A percentile compares a stretch with the other conserved stretches of the same genome.
These are phyloP conservation scores for Typhlomys cinereus DNA, from an alignment of 2,113 vertebrate species.

Conservation along the genomic window DNA sequence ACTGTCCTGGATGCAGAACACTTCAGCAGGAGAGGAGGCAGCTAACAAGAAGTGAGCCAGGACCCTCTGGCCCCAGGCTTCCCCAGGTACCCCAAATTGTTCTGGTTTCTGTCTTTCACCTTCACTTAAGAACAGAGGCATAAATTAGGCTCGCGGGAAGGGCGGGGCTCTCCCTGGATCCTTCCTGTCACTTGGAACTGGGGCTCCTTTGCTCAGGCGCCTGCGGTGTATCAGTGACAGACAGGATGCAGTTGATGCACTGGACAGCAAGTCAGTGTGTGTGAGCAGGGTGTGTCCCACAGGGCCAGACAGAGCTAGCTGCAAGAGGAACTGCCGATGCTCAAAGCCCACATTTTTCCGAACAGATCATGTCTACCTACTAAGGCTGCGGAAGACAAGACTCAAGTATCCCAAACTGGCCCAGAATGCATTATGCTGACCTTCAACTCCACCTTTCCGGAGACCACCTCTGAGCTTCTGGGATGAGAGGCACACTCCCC, in stretches of 20 bases:
- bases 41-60: neutral
- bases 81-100: neutral
- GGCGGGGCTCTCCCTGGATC: no score
- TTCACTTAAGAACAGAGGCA: conserved; percentile 24
- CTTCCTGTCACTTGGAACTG: no score
- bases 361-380: neutral
- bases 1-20: no score
- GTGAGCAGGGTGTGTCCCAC: no score
- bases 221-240: no score
- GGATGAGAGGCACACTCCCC: neutral
- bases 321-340: no score
- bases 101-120: neutral
- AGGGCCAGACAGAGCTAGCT: no score
- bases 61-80: neutral
- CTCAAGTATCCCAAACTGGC: neutral
- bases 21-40: neutral
- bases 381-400: neutral
- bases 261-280: no score
- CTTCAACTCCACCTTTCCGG: neutral
- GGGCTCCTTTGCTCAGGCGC: no score
- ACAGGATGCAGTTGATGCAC: no score
- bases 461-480: neutral
- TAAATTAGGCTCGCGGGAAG: neutral
- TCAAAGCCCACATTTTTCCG: neutral
- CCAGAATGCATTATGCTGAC: neutral